Base-by-base conservation (phyloP, 2,797 vertebrate genomes). In the Pithecia hirsuta region DNA sequence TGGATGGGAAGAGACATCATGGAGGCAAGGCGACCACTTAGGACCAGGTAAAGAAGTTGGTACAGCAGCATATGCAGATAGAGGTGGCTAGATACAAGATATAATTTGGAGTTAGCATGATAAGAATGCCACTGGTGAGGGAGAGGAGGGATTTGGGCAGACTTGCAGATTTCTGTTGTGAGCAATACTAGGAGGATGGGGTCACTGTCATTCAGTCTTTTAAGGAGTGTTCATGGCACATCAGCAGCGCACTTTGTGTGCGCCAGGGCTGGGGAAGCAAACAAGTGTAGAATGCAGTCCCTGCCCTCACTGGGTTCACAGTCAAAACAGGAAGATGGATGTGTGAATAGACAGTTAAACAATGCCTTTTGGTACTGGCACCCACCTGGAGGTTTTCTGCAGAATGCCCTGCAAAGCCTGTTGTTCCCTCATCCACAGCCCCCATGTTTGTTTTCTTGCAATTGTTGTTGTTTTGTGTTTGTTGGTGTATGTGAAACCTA, bases 211-310 rank as follows among this genome's bases (percentile, higher is more conserved):
- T 19, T 36, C 61, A 20, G 12, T 26, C 44, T 44, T 8, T 4
- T 26, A 30, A 11, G 20, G 2, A 13, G 3, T 36, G 55, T 12
- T 30, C 5, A 0, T 11, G 36, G 7, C 22, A 3, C 1, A 0
- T 20, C 7, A 14, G 20, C 74, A 1, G 3, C 15, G 41, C 39
- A 0, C 57, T 22, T 28, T 8, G 17, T 36, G 5, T 5, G 6
- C 1, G 2, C 26, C 30, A 5, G 33, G 22, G 9, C 46, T 82
- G 70, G 17, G 30, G 20, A 48, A 22, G 0, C 20, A 59, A 50
- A 39, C 36, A 26, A 7, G 0, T 17, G 7, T 48, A 15, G 41
- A 52, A 8, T 2, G 0, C n/a, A 14, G 2, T 3, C 39, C 41
- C 64, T 12, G 24, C 52, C 70, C 30, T 46, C 79, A 2, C 41